Evolutionary conservation across 2,888 invertebrate species (phyloP), one percentile per base, ranked within the genome.

Genomic region (Microplitis manilae): DNA sequence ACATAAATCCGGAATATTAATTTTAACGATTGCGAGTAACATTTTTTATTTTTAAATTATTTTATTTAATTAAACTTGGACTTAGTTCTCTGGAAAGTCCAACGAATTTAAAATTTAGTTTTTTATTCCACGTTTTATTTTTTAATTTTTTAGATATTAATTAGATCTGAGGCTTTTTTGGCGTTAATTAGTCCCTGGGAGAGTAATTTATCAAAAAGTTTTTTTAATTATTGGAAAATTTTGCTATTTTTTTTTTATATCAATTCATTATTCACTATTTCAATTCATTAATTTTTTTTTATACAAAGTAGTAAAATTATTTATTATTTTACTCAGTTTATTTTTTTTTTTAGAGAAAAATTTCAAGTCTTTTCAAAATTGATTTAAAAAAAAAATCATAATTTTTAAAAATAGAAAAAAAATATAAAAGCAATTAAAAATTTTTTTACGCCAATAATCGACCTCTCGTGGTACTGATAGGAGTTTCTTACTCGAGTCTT

Each of bases 391-490:
- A 9, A 6, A 41, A 41, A 41, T 41, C 6, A 50, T 9, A 50
- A 50, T 50, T 50, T 50, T 50, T 50, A 13, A 13, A 50, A 9
- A 30, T 30, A 30, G 30, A 30, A 30, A 30, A 30, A 30, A 30
- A 30, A 30, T 4, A 30, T 30, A 50, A 50, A 50, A 13, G 9
- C 50, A 13, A 50, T 13, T 8, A 2, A 8, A 50, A 50, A 50
- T 50, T 50, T 50, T 13, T 50, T 50, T 50, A 8, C 50, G 61
- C 13, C 60, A 41, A 72, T 40, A n/a, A 62, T 39, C 7, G 71
- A 72, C 70, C 70, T 70, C 70, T 70, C 50, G 50, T 60, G 50
- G 70, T 30, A 70, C 30, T n/a, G 13, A 50, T 20, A 6, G 20
- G 50, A 50, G 61, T 40, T 62, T 50, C 1, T 40, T 15, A 13